Percentiles rank a stretch among this genome's conserved stretches.
phyloP scores from a whole-genome alignment of 2,113 vertebrate genomes.

The Grammomys dolichurus region DNA sequence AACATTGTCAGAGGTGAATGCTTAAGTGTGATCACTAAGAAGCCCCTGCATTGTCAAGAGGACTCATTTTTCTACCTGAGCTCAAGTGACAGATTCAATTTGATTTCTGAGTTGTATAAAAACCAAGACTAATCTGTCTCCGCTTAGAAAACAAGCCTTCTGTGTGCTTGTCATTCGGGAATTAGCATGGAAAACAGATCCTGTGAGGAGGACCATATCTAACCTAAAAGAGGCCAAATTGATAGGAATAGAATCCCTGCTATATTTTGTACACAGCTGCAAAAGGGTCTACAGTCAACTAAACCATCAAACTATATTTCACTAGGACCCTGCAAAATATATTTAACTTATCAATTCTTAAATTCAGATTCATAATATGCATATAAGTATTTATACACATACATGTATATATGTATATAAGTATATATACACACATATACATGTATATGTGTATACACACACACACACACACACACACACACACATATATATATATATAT shows the following conservation, averaged over 20 bases:
- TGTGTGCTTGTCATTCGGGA: not conserved
- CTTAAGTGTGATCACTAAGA: not conserved
- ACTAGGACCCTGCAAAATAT: not conserved
- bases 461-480: not conserved
- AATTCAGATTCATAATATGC: not conserved
- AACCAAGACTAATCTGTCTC: slow-evolving; percentile 6
- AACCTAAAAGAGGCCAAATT: slow-evolving; percentile 13
- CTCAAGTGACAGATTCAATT: slow-evolving; percentile 52
- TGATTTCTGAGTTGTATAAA: slow-evolving; percentile 20
- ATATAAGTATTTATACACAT: not conserved
- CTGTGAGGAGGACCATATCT: not conserved
- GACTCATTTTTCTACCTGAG: slow-evolving; percentile 18
- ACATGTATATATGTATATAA: not conserved
- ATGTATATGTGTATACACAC: not conserved
- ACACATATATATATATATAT: not conserved
- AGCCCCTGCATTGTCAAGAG: not conserved
- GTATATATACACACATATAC: not conserved
- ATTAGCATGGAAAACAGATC: not conserved
- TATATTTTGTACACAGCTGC: not conserved
- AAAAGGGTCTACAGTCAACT: not conserved
- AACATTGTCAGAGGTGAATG: not conserved
- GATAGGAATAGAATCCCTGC: not conserved
- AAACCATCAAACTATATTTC: not conserved
- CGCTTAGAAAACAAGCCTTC: not conserved
- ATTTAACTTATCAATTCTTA: not conserved